Base-by-base conservation (phyloP, 2,797 vertebrate species). In the Labroides dimidiatus region DNA sequence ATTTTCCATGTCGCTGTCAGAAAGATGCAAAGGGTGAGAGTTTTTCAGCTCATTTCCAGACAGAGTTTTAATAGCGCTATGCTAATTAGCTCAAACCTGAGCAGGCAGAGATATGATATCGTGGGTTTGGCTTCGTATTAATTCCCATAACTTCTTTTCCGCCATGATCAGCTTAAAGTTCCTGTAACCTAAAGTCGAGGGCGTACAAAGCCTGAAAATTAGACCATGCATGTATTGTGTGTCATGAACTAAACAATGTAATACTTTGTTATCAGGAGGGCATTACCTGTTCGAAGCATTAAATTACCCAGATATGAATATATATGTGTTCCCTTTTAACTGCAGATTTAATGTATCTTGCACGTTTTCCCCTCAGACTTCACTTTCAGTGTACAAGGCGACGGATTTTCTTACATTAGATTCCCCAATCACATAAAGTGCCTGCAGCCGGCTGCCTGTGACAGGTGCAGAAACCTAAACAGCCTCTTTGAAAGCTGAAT, bases 1-100 rank as follows among this genome's bases (percentile, higher is more conserved):
- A 90, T 93, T 91, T 92, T 91, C 76, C 69, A 59, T 71, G 86
- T 80, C 75, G 67, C 83, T 89, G 83, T 93, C 90, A 88, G 20
- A 49, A 16, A 85, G 74, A 86, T 76, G 69, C 60, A 93, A 93
- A 92, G 88, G 86, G 82, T 78, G 88, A 84, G 79, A 84, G 83
- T 87, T 92, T n/a, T 85, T 77, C 49, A 55, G 55, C 67, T 56
- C 80, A 66, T 76, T 90, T 82, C 80, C 60, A 69, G 47, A 13
- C 43, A 52, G 37, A 12, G 37, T 75, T 77, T 81, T 54, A 75
- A 77, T 76, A 57, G 37, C 62, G 59, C 41, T 36, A 1, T 43
- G 33, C 41, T 71, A 71, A 82, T 85, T 71, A 56, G 37, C 57
- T 83, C 60, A 68, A 62, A 82, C 59, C 71, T 65, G 45, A 60